These are phyloP conservation scores for Scleropages formosus DNA, from an alignment of 2,797 vertebrate species.

Conservation along the genomic window DNA sequence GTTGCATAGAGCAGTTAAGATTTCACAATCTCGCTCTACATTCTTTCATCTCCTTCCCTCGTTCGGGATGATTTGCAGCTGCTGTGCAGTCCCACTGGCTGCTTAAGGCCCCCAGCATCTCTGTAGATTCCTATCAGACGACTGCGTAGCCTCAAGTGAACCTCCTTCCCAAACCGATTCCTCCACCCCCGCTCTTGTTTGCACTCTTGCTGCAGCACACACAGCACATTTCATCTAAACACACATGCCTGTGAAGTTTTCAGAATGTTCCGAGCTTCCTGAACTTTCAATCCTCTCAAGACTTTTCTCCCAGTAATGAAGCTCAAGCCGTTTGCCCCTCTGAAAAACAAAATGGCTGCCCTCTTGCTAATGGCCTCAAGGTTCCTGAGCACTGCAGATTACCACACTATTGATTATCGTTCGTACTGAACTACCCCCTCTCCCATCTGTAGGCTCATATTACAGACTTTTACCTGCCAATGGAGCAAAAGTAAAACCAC, in stretches of 20 bases:
- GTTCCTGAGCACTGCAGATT: neutral
- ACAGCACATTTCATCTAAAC: neutral
- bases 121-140: constrained; percentile 9
- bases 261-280: neutral
- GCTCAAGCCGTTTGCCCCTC: no score
- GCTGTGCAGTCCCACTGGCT: neutral
- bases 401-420: constrained; percentile 1
- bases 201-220: neutral
- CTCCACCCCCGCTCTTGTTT: neutral
- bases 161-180: constrained; percentile 18
- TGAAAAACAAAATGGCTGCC: neutral
- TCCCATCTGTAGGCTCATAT: neutral
- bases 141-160: constrained; percentile 35
- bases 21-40: neutral
- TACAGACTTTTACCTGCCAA: constrained; percentile 17
- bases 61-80: neutral
- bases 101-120: neutral
- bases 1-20: neutral
- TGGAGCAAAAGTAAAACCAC: neutral
- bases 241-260: neutral
- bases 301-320: neutral
- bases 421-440: neutral
- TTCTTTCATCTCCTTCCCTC: neutral
- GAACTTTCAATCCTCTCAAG: neutral
- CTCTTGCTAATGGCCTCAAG: neutral